Conservation (phyloP, 2,888 invertebrate species). For the Opisthograptis luteolata region DNA sequence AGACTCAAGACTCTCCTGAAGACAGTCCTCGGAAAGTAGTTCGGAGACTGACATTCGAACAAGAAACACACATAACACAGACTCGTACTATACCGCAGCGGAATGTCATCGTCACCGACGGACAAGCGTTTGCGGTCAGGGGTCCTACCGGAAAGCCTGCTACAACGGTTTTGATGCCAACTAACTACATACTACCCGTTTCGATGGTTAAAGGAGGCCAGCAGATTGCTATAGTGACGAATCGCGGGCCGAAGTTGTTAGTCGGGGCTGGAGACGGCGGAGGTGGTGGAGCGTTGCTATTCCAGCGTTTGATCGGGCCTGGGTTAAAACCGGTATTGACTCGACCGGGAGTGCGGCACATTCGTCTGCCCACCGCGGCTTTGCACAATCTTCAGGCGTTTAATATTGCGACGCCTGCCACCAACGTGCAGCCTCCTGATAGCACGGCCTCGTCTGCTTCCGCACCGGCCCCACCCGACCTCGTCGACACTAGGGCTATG, state of each 20-base stretch:
- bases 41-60: conserved; percentile 74
- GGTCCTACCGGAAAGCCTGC: conserved; percentile 86
- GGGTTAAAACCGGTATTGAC: conserved; percentile 82
- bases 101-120: conserved; percentile 86
- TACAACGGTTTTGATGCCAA: conserved; percentile 88
- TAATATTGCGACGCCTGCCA: conserved; percentile 58
- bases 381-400: conserved; percentile 75
- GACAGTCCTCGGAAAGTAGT: conserved; percentile 78
- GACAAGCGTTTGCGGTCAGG: conserved; percentile 86
- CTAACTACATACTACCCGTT: conserved; percentile 88
- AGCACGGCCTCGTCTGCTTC: conserved; percentile 64
- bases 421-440: conserved; percentile 64
- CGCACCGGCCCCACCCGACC: conserved; percentile 66
- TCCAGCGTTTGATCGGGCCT: conserved; percentile 88
- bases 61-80: conserved; percentile 61
- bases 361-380: conserved; percentile 73
- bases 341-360: conserved; percentile 83
- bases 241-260: conserved; percentile 85
- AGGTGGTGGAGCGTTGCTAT: conserved; percentile 85
- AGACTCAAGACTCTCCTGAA: conserved; percentile 84
- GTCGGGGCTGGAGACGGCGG: conserved; percentile 75
- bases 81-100: conserved; percentile 70
- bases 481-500: conserved; percentile 66
- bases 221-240: conserved; percentile 89
- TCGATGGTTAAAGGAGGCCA: conserved; percentile 89